Evolutionary conservation across 2,797 vertebrate species (phyloP).

Genomic region (Odontamblyopus rebecca): DNA sequence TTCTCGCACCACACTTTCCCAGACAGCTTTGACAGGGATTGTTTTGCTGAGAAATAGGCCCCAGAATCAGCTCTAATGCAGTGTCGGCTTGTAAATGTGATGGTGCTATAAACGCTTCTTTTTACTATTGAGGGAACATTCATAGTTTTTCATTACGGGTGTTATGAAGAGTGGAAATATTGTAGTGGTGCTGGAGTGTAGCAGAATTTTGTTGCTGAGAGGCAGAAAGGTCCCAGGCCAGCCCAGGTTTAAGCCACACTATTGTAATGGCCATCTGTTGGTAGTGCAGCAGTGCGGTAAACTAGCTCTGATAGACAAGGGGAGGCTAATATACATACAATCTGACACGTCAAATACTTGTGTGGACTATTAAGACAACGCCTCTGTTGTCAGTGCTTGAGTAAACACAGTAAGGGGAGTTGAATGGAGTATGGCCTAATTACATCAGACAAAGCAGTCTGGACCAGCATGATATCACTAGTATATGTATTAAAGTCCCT

Average conservation of each 20-base stretch:
- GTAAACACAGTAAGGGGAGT: constrained; percentile 2
- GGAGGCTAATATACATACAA: constrained; percentile 25
- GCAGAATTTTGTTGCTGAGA: constrained; percentile 24
- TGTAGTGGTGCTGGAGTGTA: constrained; percentile 31
- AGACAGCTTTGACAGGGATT: constrained; percentile 43
- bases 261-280: constrained; percentile 75
- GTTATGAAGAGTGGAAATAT: constrained; percentile 39
- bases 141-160: constrained; percentile 46
- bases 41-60: constrained; percentile 36
- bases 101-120: constrained; percentile 33
- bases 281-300: constrained; percentile 70
- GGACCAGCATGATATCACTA: not conserved
- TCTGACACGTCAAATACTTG: constrained; percentile 7
- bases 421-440: not conserved
- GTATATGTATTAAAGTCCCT: not conserved
- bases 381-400: constrained; percentile 19
- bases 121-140: constrained; percentile 48
- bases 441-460: not conserved
- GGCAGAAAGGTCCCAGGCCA: constrained; percentile 30
- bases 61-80: constrained; percentile 37
- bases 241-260: constrained; percentile 50
- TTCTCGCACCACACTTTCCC: constrained; percentile 32
- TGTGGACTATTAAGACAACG: constrained; percentile 22
- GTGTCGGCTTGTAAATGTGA: constrained; percentile 38
- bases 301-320: constrained; percentile 69